Evolutionary conservation across 2,888 invertebrate genomes (phyloP).

Genomic region (Tuberolachnus salignus): DNA sequence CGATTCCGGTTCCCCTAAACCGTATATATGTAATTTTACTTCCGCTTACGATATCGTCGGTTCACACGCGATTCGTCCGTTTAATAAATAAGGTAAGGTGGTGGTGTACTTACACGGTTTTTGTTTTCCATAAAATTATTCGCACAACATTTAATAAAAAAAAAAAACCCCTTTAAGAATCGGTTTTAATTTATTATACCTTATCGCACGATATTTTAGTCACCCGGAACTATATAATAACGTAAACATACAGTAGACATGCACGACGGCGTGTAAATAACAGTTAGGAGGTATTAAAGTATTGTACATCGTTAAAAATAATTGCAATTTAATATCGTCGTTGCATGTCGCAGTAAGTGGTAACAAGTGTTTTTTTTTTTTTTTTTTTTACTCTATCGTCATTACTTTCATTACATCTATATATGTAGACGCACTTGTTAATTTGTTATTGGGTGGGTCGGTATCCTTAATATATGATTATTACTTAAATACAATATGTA

Average conservation of each 20-base stretch:
- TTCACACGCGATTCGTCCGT: not conserved
- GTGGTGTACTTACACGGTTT: not conserved
- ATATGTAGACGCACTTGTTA: too few species aligned
- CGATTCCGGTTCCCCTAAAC: too few species aligned
- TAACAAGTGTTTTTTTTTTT: constrained; percentile 43
- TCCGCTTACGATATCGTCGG: too few species aligned
- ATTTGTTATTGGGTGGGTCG: too few species aligned
- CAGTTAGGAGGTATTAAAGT: too few species aligned
- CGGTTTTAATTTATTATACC: constrained; percentile 7
- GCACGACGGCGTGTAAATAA: constrained; percentile 9
- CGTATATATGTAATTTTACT: not conserved
- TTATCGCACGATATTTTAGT: not conserved
- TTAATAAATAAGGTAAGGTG: too few species aligned
- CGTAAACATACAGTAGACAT: constrained; percentile 1
- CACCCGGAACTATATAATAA: not conserved
- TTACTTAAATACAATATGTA: too few species aligned
- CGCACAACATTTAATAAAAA: not conserved
- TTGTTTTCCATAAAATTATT: not conserved
- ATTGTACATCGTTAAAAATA: constrained; percentile 9
- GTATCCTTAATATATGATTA: too few species aligned
- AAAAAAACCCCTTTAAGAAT: not conserved
- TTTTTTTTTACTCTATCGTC: too few species aligned
- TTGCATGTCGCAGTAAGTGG: constrained; percentile 22
- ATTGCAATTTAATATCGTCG: constrained; percentile 19
- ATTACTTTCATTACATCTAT: too few species aligned